Base-by-base conservation (phyloP, 2,797 vertebrate genomes). In the Ceryle rudis region DNA sequence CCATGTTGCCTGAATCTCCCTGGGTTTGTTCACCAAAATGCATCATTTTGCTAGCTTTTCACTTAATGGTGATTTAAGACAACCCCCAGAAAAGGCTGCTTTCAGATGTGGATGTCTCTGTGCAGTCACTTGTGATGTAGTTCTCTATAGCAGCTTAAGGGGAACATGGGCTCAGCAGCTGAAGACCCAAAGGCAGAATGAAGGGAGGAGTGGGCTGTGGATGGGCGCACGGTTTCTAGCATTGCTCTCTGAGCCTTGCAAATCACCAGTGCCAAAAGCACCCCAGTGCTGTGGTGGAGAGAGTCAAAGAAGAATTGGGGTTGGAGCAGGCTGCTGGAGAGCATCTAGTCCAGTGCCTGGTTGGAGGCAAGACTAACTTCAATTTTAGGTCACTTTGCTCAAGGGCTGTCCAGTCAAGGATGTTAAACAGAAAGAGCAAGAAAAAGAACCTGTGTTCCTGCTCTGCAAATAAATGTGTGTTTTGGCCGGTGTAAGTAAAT, bases 371-470 rank as follows among this genome's bases (percentile, higher is more conserved):
- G 75, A 41, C 46, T 64, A 44, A 19, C 74, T 92, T 94, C 58
- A 89, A 23, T 95, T 93, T 89, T 84, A 93, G 93, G 71, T 92
- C 70, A 86, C 18, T 66, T 93, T 79, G 77, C 51, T 93, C 52
- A 60, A 92, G 61, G 93, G 14, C 57, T 54, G 37, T 74, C 75
- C 26, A 6, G 57, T 91, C 9, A 9, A 71, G 52, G 78, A 23
- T 73, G 33, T 70, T 94, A 62, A 91, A 81, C 19, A 57, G 82
- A 92, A 92, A 86, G 37, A 95, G 15, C 33, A 41, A 54, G 66
- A 70, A 92, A 74, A 95, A 83, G 82, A 86, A 86, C 80, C 55
- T 52, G 35, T 92, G 44, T 74, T 91, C 46, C 77, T 77, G 31
- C 64, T 90, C 71, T 18, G 5, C 74, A 90, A 88, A 67, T 67